These are phyloP conservation scores for Melospiza georgiana DNA, from an alignment of 2,113 vertebrate species.

Conservation along the genomic window DNA sequence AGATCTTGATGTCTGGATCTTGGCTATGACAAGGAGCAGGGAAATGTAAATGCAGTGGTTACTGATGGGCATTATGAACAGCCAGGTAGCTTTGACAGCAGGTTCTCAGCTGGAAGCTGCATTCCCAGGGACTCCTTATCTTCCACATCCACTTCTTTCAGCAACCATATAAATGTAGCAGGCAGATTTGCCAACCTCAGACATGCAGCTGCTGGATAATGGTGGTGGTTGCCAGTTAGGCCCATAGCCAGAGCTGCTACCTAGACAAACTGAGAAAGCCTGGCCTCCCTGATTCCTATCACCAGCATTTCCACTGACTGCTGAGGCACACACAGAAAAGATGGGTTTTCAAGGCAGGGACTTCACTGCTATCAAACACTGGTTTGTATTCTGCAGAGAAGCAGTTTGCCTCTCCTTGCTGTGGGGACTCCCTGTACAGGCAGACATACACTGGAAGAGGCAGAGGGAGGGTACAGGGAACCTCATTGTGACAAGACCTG, in stretches of 20 bases:
- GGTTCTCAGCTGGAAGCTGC: not conserved
- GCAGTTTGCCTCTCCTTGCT: not conserved
- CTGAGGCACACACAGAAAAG: not conserved
- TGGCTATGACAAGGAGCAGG: not conserved
- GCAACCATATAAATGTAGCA: not conserved
- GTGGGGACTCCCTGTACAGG: not conserved
- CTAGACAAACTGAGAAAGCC: not conserved
- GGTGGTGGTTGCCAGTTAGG: not conserved
- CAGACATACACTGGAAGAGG: not conserved
- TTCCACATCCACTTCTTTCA: not conserved
- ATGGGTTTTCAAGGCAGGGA: not conserved
- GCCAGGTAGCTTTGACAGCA: not conserved
- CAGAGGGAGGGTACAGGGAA: not conserved
- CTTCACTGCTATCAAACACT: not conserved
- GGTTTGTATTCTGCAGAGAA: not conserved
- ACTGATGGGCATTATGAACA: not conserved
- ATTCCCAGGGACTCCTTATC: slow-evolving; percentile 9
- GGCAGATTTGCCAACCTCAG: slow-evolving; percentile 2
- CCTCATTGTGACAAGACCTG: not conserved
- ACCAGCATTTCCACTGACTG: not conserved
- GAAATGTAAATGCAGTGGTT: not conserved
- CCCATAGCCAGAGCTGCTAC: not conserved
- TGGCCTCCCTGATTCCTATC: not conserved
- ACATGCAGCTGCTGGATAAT: not conserved
- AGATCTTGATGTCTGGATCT: not conserved